These are phyloP conservation scores for Rattus rattus DNA, from an alignment of 2,113 vertebrate species.

Conservation along the genomic window DNA sequence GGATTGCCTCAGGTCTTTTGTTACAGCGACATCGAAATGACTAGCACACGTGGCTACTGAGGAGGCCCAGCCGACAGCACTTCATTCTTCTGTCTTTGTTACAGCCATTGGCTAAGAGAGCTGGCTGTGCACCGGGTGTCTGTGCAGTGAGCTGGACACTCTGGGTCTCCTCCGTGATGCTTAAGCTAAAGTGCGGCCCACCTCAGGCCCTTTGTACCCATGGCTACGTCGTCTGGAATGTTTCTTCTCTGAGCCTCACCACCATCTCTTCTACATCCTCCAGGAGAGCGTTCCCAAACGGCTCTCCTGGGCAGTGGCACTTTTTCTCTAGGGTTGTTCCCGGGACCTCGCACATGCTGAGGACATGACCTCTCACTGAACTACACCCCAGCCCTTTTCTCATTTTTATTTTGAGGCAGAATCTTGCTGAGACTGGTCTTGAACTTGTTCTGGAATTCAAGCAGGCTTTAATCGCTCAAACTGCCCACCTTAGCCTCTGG, in stretches of 20 bases:
- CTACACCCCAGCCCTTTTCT: not conserved
- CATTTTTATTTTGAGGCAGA: not conserved
- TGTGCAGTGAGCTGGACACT: accelerated
- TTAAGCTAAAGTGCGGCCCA: not conserved
- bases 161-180: not conserved
- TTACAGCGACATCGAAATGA: not conserved
- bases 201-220: not conserved
- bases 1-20: not conserved
- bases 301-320: not conserved
- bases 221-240: not conserved
- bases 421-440: not conserved
- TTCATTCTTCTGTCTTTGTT: not conserved
- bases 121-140: not conserved
- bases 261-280: not conserved
- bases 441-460: not conserved
- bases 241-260: not conserved
- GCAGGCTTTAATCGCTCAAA: not conserved
- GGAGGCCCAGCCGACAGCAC: too few relatives aligned
- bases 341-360: not conserved
- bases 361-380: too few relatives aligned
- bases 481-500: not conserved
- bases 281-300: not conserved
- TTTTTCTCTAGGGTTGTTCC: not conserved
- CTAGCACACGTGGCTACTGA: not conserved
- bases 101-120: not conserved